Percentiles rank a stretch among this genome's conserved stretches.
These are phyloP conservation scores for Chaunax sp. DNA, from an alignment of 2,797 vertebrate species.

Conservation along the genomic window DNA sequence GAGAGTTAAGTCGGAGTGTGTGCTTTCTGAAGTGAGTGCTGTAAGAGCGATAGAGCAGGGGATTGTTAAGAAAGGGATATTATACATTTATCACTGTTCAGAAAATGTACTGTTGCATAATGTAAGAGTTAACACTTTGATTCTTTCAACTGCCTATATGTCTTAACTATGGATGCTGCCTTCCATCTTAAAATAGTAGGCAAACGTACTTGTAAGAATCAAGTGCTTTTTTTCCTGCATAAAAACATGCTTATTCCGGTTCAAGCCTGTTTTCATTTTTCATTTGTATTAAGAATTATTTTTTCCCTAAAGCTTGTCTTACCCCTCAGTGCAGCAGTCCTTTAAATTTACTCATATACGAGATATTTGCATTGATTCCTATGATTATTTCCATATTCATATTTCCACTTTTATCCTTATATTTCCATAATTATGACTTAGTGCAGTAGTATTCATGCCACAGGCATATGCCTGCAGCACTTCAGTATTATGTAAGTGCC, in stretches of 20 bases:
- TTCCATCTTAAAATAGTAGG: slow-evolving; percentile 64
- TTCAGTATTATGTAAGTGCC: slow-evolving; percentile 1
- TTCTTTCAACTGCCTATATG: slow-evolving; percentile 55
- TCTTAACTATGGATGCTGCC: slow-evolving; percentile 52
- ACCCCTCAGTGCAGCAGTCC: slow-evolving; percentile 12
- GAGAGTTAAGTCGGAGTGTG: slow-evolving; percentile 13
- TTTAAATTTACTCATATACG: slow-evolving; percentile 26
- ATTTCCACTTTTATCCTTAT: slow-evolving; percentile 14
- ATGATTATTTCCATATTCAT: slow-evolving; percentile 54
- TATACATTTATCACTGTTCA: slow-evolving; percentile 67
- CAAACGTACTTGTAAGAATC: slow-evolving; percentile 68
- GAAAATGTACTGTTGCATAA: slow-evolving; percentile 63
- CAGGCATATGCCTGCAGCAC: slow-evolving; percentile 47
- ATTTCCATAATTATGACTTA: slow-evolving; percentile 41
- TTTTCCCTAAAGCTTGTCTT: slow-evolving; percentile 31
- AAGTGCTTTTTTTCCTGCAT: slow-evolving; percentile 46
- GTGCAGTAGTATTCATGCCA: slow-evolving; percentile 41
- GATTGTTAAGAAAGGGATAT: slow-evolving; percentile 56
- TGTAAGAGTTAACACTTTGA: slow-evolving; percentile 63
- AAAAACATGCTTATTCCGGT: slow-evolving; percentile 60
- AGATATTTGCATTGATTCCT: slow-evolving; percentile 50
- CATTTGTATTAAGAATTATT: slow-evolving; percentile 54
- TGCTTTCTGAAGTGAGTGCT: slow-evolving; percentile 36
- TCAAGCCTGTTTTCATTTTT: slow-evolving; percentile 47
- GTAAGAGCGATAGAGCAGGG: slow-evolving; percentile 37